A percentile compares a stretch with the other conserved stretches of the same genome.
These are phyloP conservation scores for Thalpophila matura DNA, from an alignment of 2,888 invertebrate genomes.

Conservation along the genomic window DNA sequence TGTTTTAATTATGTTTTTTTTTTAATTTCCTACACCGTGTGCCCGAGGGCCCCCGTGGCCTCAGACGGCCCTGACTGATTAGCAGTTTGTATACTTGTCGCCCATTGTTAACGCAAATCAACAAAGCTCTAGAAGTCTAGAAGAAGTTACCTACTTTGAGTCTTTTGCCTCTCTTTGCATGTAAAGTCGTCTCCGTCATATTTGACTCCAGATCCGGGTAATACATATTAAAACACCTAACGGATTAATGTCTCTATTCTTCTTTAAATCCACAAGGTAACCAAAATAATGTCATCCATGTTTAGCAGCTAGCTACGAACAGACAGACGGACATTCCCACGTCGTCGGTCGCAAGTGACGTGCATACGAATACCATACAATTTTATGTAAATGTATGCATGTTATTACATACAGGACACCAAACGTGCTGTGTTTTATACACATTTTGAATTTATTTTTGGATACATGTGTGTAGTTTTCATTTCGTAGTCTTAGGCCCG, in stretches of 20 bases:
- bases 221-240: constrained; percentile 2
- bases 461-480: constrained; percentile 8
- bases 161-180: no score
- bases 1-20: no score
- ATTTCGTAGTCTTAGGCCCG: no score
- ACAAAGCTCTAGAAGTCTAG: no score
- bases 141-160: no score
- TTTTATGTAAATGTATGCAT: constrained; percentile 29
- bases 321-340: constrained; percentile 65
- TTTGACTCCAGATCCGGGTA: constrained; percentile 3
- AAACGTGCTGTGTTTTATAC: constrained; percentile 24
- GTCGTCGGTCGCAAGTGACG: constrained; percentile 54
- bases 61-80: no score
- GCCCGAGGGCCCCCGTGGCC: no score
- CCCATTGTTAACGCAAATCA: no score
- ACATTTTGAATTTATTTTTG: constrained; percentile 13
- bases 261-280: not conserved
- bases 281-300: constrained; percentile 30
- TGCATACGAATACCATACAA: constrained; percentile 53
- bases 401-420: constrained; percentile 50
- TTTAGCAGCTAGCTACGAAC: constrained; percentile 33
- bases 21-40: no score
- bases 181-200: no score
- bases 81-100: no score
- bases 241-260: constrained; percentile 16